phyloP scores from a whole-genome alignment of 2,888 invertebrate species.

The Agrotis clavis region DNA sequence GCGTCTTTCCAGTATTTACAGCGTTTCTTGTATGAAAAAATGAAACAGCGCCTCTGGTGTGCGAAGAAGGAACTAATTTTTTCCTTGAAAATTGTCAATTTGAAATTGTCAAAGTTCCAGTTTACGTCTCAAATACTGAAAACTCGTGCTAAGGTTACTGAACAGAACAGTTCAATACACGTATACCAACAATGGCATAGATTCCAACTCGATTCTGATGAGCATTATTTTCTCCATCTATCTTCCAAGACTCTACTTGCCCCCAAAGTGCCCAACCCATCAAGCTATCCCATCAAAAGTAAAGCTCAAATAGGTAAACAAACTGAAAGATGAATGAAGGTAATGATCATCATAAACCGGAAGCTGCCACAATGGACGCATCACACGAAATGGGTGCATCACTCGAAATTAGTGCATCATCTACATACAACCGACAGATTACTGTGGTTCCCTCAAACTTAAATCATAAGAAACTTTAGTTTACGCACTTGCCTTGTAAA shows the following conservation, averaged over 20 bases:
- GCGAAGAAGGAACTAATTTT: no score
- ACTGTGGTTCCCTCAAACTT: conserved; percentile 45
- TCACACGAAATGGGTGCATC: conserved; percentile 80
- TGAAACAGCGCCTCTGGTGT: no score
- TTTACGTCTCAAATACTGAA: no score
- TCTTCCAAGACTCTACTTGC: no score
- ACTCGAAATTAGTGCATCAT: conserved; percentile 81
- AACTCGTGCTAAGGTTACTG: no score
- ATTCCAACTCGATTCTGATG: not conserved
- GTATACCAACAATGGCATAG: not conserved
- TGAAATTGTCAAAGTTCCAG: no score
- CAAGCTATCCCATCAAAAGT: not conserved
- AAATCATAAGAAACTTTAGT: conserved; percentile 15
- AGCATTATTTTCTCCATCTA: not conserved
- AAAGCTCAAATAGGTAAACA: conserved; percentile 38
- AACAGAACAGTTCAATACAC: no score
- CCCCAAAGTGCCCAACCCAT: not conserved
- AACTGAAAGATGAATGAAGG: conserved; percentile 44
- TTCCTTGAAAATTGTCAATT: no score
- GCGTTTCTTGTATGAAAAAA: no score
- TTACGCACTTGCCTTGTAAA: conserved; percentile 50
- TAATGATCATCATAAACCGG: conserved; percentile 79
- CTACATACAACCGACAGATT: conserved; percentile 60
- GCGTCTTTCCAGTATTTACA: no score
- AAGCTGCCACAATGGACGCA: conserved; percentile 83